A percentile compares a stretch with the other conserved stretches of the same genome.
Evolutionary conservation across 37 sponge, comb jelly and placozoan genomes (phyloP).

Genomic region (Crambe crambe): DNA sequence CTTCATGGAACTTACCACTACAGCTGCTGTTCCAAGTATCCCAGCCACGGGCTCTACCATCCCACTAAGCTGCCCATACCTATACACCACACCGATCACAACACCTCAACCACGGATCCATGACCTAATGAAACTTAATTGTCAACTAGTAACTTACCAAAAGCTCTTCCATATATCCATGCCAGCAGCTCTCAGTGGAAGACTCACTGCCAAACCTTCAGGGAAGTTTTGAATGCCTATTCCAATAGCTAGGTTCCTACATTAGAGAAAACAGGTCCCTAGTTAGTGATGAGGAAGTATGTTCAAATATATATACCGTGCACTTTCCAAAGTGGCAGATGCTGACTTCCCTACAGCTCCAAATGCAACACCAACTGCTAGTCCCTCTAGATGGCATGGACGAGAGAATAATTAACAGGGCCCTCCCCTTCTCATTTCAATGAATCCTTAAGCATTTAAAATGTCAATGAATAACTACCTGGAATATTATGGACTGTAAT

Average conservation of each 20-base stretch:
- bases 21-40: constrained; percentile 75
- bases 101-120: background rate
- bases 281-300: background rate
- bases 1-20: constrained; percentile 84
- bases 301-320: constrained; percentile 51
- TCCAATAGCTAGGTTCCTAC: constrained; percentile 88
- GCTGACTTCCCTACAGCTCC: constrained; percentile 87
- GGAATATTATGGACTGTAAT: constrained; percentile 98
- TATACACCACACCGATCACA: background rate
- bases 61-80: constrained; percentile 98
- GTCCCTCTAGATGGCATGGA: constrained; percentile 93
- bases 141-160: constrained; percentile 84
- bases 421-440: too few species aligned
- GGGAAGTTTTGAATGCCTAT: constrained; percentile 99
- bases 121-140: too few species aligned
- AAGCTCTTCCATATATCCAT: constrained; percentile 80
- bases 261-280: background rate
- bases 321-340: constrained; percentile 82
- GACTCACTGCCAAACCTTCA: constrained; percentile 95
- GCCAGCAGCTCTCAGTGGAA: constrained; percentile 91
- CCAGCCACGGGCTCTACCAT: constrained; percentile 99
- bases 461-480: constrained; percentile 35
- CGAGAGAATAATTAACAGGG: too few species aligned
- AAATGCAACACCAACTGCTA: constrained; percentile 98
- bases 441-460: background rate